Base-by-base conservation (phyloP, 2,797 vertebrate genomes). In the Dallia pectoralis region DNA sequence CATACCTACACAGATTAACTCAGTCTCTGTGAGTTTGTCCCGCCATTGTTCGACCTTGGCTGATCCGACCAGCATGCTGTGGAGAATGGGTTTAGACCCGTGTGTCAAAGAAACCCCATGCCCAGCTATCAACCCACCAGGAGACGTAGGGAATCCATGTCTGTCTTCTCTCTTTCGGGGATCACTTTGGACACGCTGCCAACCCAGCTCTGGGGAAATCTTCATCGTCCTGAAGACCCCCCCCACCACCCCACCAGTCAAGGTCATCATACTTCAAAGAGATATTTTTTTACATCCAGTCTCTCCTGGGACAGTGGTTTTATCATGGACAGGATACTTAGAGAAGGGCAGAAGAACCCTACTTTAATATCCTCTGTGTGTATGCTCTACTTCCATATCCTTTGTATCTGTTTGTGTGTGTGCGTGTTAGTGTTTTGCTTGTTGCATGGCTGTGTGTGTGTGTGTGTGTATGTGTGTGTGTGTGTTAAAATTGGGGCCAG, bases 21-120 rank as follows among this genome's bases (percentile, higher is more conserved):
- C 36, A 12, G 47, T 36, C 14, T n/a, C n/a, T 12, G 36, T 47
- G 36, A 44, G 65, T 47, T 12, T 47, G 47, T n/a, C 36, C 80
- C 27, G 16, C 18, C 22, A 19, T 44, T 74, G 59, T 69, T 14
- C 77, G 77, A 86, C 85, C 85, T 88, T 85, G 78, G 69, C 81
- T 81, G 78, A 77, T 81, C 78, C 71, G 30, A 30, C 48, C 67
- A 7, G 59, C 0, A 53, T 74, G 33, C 79, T 77, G 74, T 82
- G 85, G 76, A 85, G 80, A 87, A 89, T 88, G 81, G 68, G 29
- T 61, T 86, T 75, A 79, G 77, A 72, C 80, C 78, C 44, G 25
- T 7, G 27, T 25, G 33, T 83, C 86, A 79, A 84, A 75, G 66
- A 82, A 83, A 85, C 25, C 30, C 53, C 29, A 11, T n/a, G 78